These are phyloP conservation scores for Andricus quercusramuli DNA, from an alignment of 2,888 invertebrate genomes.

Conservation along the genomic window DNA sequence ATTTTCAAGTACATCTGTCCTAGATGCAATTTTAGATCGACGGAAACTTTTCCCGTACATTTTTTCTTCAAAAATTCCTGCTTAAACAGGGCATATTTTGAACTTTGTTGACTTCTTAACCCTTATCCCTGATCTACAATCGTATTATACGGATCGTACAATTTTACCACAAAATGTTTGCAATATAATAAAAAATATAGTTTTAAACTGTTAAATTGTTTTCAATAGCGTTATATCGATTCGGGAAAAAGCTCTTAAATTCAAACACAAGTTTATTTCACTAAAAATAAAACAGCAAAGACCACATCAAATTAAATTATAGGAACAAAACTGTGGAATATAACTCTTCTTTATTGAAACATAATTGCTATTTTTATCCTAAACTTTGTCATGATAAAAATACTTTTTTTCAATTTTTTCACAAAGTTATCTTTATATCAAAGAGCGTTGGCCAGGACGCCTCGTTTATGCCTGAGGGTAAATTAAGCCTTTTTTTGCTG, in stretches of 20 bases:
- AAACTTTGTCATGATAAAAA: background rate
- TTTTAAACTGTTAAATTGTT: too few species aligned
- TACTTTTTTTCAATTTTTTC: background rate
- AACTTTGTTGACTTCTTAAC: too few species aligned
- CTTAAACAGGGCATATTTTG: too few species aligned
- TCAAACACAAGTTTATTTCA: background rate
- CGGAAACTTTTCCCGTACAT: too few species aligned
- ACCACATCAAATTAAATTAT: background rate
- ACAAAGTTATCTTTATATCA: conserved; percentile 16
- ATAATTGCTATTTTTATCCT: background rate
- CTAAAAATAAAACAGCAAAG: background rate
- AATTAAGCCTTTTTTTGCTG: conserved; percentile 29
- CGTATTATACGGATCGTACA: too few species aligned
- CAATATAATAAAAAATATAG: too few species aligned
- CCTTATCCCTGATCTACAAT: too few species aligned
- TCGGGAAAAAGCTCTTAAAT: background rate
- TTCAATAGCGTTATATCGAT: too few species aligned
- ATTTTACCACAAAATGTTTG: too few species aligned
- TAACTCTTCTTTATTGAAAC: background rate
- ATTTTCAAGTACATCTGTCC: too few species aligned
- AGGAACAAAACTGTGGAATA: background rate
- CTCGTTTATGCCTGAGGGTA: conserved; percentile 7
- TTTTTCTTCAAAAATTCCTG: too few species aligned
- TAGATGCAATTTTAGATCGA: too few species aligned
- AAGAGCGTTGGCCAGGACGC: conserved; percentile 16